A percentile compares a stretch with the other conserved stretches of the same genome.
These are phyloP conservation scores for Labeo calbasu DNA, from an alignment of 2,797 vertebrate species.

Conservation along the genomic window DNA sequence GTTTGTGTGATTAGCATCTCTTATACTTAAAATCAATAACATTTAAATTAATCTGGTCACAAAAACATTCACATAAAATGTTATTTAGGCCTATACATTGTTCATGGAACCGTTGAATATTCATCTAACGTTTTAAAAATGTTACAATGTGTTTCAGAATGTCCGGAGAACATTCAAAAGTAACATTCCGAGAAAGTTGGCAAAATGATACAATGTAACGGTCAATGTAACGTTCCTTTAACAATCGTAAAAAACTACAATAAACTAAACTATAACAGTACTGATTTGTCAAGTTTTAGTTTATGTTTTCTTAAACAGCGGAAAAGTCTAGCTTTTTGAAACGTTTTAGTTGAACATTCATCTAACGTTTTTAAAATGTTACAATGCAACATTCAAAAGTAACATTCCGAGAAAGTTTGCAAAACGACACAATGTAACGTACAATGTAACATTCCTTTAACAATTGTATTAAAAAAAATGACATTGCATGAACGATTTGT, in stretches of 20 bases:
- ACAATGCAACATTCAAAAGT: background rate
- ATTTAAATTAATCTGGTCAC: background rate
- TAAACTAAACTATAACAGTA: background rate
- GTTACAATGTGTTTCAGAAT: background rate
- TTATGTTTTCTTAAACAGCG: no score
- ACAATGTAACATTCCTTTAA: background rate
- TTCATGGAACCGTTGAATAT: background rate
- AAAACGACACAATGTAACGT: background rate
- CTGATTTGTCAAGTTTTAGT: background rate
- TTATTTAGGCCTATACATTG: no score
- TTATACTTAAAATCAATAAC: background rate
- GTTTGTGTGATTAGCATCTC: background rate
- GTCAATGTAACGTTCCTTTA: background rate
- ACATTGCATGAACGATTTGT: background rate
- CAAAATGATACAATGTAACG: background rate
- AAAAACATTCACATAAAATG: no score
- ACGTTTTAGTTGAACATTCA: background rate
- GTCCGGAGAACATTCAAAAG: background rate
- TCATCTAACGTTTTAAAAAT: background rate
- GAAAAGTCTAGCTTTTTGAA: no score
- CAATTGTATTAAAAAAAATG: background rate
- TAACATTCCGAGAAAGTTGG: background rate
- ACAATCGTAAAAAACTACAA: background rate
- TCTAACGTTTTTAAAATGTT: background rate
- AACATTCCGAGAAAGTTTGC: background rate